Percentiles rank a stretch among this genome's conserved stretches.
These are phyloP conservation scores for Diorhabda elongata DNA, from an alignment of 1,140 invertebrate genomes.

Conservation along the genomic window DNA sequence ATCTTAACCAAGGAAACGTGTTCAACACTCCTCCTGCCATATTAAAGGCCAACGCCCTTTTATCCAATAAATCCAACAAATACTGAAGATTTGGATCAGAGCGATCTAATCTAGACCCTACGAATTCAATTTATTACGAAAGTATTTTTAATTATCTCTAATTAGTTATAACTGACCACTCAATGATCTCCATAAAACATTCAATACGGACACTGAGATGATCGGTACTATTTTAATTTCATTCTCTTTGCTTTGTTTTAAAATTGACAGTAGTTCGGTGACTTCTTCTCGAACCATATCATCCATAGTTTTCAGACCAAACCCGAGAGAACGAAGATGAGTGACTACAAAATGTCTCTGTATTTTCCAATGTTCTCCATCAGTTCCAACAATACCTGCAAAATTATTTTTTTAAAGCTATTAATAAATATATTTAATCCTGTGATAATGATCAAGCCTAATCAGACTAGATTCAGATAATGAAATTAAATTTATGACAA, in stretches of 20 bases:
- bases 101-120: conserved; percentile 52
- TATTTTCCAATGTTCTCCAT: conserved; percentile 58
- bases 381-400: conserved; percentile 62
- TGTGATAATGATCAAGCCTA: too few species aligned
- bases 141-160: not conserved
- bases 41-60: conserved; percentile 59
- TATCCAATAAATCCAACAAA: conserved; percentile 55
- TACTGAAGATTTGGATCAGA: conserved; percentile 50
- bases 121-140: not conserved
- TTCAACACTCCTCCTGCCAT: conserved; percentile 65
- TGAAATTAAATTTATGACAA: too few species aligned
- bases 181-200: conserved; percentile 68
- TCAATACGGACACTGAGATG: conserved; percentile 62
- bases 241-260: conserved; percentile 36
- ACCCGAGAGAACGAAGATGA: conserved; percentile 59
- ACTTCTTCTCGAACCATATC: conserved; percentile 57
- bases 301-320: conserved; percentile 58
- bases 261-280: conserved; percentile 48
- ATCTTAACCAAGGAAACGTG: conserved; percentile 61
- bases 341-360: conserved; percentile 58
- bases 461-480: too few species aligned
- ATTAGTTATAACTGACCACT: conserved; percentile 49
- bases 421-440: not conserved
- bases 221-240: conserved; percentile 50
- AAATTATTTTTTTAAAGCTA: conserved; percentile 7